A percentile compares a stretch with the other conserved stretches of the same genome.
phyloP scores from a whole-genome alignment of 1,140 invertebrate species.

The Euwallacea fornicatus region DNA sequence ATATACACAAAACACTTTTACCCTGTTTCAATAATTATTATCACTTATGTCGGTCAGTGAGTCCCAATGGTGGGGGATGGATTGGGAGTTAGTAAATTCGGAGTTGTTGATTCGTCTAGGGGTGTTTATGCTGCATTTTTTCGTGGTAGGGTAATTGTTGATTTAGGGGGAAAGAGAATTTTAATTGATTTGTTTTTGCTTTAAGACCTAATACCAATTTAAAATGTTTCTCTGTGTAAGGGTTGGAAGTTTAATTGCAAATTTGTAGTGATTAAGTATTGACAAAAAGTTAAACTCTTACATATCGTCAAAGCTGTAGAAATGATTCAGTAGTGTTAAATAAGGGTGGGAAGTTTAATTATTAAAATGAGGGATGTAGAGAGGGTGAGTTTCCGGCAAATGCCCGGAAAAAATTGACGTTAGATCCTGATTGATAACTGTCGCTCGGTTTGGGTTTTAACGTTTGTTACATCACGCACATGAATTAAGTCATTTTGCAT shows the following conservation, averaged over 20 bases:
- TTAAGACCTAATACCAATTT: too few relatives aligned
- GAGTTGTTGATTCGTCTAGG: too few relatives aligned
- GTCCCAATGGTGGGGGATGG: constrained; percentile 14
- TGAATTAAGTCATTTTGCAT: too few relatives aligned
- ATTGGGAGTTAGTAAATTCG: neutral
- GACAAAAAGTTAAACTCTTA: too few relatives aligned
- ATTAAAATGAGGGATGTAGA: constrained; percentile 39
- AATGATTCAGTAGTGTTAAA: constrained; percentile 39
- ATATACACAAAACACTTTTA: constrained; percentile 29
- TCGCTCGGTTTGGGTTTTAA: neutral
- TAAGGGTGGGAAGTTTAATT: constrained; percentile 36
- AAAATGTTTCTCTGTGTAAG: too few relatives aligned
- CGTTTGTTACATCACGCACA: neutral
- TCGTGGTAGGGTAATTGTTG: too few relatives aligned
- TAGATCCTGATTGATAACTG: constrained; percentile 39
- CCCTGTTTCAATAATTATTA: constrained; percentile 33
- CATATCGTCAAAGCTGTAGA: constrained; percentile 13
- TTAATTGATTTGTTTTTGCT: too few relatives aligned
- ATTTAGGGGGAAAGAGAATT: too few relatives aligned
- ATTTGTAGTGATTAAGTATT: too few relatives aligned
- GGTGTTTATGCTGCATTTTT: too few relatives aligned
- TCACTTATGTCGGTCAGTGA: constrained; percentile 15
- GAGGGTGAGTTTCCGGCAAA: constrained; percentile 35
- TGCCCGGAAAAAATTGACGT: constrained; percentile 35
- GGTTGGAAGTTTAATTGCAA: too few relatives aligned